Conservation (phyloP, 1,140 invertebrate species). For the Sinella curviseta region DNA sequence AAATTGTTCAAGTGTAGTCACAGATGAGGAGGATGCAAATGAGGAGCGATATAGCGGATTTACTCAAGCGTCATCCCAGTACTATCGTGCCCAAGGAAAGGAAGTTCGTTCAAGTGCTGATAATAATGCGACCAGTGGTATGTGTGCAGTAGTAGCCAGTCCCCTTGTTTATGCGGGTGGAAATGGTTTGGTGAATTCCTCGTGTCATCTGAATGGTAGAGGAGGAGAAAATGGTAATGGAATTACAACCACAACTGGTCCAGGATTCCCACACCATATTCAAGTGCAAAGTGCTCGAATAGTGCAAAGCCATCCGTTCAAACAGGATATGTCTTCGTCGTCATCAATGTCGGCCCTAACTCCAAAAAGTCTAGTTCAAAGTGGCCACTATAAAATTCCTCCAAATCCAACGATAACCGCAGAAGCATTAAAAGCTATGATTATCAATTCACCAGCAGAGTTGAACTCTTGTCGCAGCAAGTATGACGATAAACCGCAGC, state of each 20-base stretch:
- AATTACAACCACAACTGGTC: not conserved
- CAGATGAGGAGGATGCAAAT: not conserved
- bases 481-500: slow-evolving; percentile 32
- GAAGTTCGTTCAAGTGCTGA: not conserved
- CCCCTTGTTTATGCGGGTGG: not conserved
- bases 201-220: not conserved
- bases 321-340: not conserved
- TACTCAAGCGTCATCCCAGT: not conserved
- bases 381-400: slow-evolving; percentile 19
- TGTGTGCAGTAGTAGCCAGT: not conserved
- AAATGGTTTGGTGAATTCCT: not conserved
- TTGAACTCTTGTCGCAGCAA: slow-evolving; percentile 36
- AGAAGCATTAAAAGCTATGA: slow-evolving; percentile 11
- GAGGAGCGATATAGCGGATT: not conserved
- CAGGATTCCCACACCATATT: slow-evolving; percentile 13
- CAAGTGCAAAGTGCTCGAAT: slow-evolving; percentile 26
- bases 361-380: slow-evolving; percentile 10
- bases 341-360: not conserved
- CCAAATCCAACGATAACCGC: slow-evolving; percentile 7
- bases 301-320: slow-evolving; percentile 12
- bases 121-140: not conserved
- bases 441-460: slow-evolving; percentile 34
- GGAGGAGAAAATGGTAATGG: not conserved
- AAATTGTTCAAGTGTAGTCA: not conserved
- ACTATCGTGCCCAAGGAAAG: not conserved